Evolutionary conservation across 2,888 invertebrate genomes (phyloP), one percentile per base, ranked within the genome.

Genomic region (Hemithea aestivaria): DNA sequence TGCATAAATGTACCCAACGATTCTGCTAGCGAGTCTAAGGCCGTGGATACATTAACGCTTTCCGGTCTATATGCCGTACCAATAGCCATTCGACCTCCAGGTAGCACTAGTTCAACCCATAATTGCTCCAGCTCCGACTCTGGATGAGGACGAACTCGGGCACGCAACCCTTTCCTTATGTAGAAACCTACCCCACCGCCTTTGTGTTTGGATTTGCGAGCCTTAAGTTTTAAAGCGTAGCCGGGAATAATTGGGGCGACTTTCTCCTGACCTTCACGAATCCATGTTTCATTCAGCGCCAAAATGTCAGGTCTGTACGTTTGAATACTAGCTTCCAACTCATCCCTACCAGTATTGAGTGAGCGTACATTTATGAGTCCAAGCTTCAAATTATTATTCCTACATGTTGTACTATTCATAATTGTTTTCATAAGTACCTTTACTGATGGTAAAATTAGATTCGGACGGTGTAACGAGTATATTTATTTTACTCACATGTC

Each of bases 31-130:
- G 43, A 38, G 2, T 54, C 49, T 1, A 54, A 21, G 2, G 51
- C 43, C 0, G 20, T 20, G 2, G 16, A 8, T 2, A 45, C 29
- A 5, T 21, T 27, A 4, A 49, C 35, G 4, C 24, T 10, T 26
- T 46, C 49, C 1, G 53, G 47, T 24, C 53, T 44, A 23, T 55
- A 51, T 2, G 42, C 48, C 1, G 52, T 49, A 5, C 53, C 53
- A 6, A 56, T 22, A 1, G 49, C 56, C n/a, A 51, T 16, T 5
- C 35, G 34, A 5, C 27, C 36, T 5, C 52, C 53, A 0, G 40
- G 40, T 16, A 52, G 12, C 1, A 11, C 20, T 5, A 56, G 24
- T 24, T 56, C 56, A 1, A 56, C 20, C 53, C 53, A 56, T 25
- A 56, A 24, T 32, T 56, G 56, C 27, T 53, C 56, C 6, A 53